Percentiles rank a stretch among this genome's conserved stretches.
Evolutionary conservation across 2,888 invertebrate species (phyloP).

Genomic region (Drosophila pegasa): DNA sequence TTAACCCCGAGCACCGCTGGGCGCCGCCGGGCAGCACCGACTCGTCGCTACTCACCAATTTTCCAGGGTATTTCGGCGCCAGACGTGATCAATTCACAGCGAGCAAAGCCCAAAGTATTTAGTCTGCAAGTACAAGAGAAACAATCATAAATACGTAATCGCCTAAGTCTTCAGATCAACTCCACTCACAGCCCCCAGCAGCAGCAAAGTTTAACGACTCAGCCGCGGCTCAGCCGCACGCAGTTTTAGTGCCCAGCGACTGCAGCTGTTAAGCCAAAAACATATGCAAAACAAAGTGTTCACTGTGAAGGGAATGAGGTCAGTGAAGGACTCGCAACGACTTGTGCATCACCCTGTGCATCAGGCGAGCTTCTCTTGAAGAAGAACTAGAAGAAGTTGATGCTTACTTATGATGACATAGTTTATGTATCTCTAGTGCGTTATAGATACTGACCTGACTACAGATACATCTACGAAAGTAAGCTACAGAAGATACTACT

Average conservation of each 20-base stretch:
- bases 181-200: slow-evolving; percentile 1
- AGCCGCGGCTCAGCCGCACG: background rate
- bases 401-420: too few species aligned
- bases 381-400: too few species aligned
- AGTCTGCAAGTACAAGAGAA: slow-evolving; percentile 45
- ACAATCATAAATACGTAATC: too few species aligned
- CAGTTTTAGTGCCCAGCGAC: slow-evolving; percentile 28
- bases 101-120: slow-evolving; percentile 53
- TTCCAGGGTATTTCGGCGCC: slow-evolving; percentile 12
- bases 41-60: slow-evolving; percentile 38
- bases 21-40: background rate
- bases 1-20: slow-evolving; percentile 42
- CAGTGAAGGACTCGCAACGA: too few species aligned
- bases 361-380: too few species aligned
- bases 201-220: slow-evolving; percentile 37
- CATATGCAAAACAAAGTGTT: slow-evolving; percentile 23
- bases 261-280: slow-evolving; percentile 13
- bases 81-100: slow-evolving; percentile 35
- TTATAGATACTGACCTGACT: too few species aligned
- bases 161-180: slow-evolving; percentile 24
- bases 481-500: too few species aligned
- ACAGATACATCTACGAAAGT: too few species aligned
- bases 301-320: slow-evolving; percentile 20
- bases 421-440: too few species aligned
- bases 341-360: too few species aligned